These are phyloP conservation scores for Malacoctenus gilli DNA, from an alignment of 2,797 vertebrate species.

Conservation along the genomic window DNA sequence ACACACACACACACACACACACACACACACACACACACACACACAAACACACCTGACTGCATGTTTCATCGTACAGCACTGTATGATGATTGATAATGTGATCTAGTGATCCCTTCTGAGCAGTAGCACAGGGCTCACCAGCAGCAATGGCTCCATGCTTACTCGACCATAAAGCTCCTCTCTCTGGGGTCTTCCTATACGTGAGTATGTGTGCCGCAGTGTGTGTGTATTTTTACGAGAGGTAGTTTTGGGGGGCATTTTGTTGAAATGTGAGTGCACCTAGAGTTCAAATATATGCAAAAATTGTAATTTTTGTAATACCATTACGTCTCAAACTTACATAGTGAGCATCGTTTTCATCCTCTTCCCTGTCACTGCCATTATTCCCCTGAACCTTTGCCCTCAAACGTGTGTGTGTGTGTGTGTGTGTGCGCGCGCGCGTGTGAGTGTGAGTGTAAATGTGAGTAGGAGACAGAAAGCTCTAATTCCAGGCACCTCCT, in stretches of 20 bases:
- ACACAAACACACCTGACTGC: slow-evolving; percentile 5
- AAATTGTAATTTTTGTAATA: slow-evolving; percentile 37
- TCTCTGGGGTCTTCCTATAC: slow-evolving; percentile 47
- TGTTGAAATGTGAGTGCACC: slow-evolving; percentile 34
- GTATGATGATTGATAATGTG: slow-evolving; percentile 81
- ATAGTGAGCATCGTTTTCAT: slow-evolving; percentile 35
- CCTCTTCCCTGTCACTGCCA: slow-evolving; percentile 26
- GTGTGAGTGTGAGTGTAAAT: slow-evolving; percentile 8
- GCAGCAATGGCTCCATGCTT: slow-evolving; percentile 65
- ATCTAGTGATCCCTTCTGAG: slow-evolving; percentile 77
- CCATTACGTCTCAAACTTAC: slow-evolving; percentile 29
- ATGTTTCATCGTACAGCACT: slow-evolving; percentile 50
- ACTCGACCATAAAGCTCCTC: slow-evolving; percentile 71
- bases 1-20: slow-evolving; percentile 2
- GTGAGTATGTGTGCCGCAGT: slow-evolving; percentile 23
- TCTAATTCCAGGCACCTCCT: slow-evolving; percentile 66
- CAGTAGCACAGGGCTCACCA: slow-evolving; percentile 55
- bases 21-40: slow-evolving; percentile 12
- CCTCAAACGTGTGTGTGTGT: slow-evolving; percentile 10
- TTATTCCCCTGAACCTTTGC: slow-evolving; percentile 40
- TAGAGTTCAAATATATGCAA: slow-evolving; percentile 9
- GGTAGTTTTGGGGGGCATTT: slow-evolving; percentile 33
- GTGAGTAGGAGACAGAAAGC: slow-evolving; percentile 30
- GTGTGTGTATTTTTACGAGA: slow-evolving; percentile 27
- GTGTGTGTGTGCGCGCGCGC: slow-evolving; percentile 6